Conservation (phyloP, 2,113 vertebrate genomes). For the Diphyllodes magnificus region DNA sequence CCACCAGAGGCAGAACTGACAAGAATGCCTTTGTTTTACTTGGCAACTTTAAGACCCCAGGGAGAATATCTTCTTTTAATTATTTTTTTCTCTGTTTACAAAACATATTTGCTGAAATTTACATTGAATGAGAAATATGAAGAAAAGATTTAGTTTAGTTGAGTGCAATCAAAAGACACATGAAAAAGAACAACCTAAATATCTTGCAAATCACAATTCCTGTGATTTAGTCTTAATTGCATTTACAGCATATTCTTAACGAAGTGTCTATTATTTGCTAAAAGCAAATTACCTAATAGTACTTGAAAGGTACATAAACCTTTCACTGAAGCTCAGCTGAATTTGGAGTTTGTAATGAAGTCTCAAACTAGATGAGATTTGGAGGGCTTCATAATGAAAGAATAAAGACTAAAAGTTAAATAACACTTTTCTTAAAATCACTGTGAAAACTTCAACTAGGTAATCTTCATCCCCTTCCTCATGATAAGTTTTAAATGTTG, state of each 20-base stretch:
- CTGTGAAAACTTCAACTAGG: neutral
- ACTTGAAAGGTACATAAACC: neutral
- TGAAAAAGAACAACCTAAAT: neutral
- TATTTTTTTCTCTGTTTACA: neutral
- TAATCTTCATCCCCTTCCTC: neutral
- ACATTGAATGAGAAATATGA: neutral
- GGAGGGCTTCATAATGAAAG: neutral
- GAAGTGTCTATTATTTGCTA: neutral
- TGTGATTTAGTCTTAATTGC: neutral
- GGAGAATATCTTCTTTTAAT: neutral
- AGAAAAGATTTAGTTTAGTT: neutral
- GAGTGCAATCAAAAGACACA: neutral
- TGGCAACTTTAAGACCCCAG: neutral
- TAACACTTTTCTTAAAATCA: neutral
- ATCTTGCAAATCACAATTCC: neutral
- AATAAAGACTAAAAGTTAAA: neutral
- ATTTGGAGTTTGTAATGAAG: neutral
- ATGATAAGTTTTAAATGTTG: neutral
- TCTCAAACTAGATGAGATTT: neutral
- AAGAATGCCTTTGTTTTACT: neutral
- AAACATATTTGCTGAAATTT: neutral
- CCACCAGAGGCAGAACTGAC: neutral
- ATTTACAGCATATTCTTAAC: neutral
- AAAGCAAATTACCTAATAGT: neutral
- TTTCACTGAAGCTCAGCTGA: neutral